Evolutionary conservation across 2,113 vertebrate genomes (phyloP).

Genomic region (Hemichromis elongatus): DNA sequence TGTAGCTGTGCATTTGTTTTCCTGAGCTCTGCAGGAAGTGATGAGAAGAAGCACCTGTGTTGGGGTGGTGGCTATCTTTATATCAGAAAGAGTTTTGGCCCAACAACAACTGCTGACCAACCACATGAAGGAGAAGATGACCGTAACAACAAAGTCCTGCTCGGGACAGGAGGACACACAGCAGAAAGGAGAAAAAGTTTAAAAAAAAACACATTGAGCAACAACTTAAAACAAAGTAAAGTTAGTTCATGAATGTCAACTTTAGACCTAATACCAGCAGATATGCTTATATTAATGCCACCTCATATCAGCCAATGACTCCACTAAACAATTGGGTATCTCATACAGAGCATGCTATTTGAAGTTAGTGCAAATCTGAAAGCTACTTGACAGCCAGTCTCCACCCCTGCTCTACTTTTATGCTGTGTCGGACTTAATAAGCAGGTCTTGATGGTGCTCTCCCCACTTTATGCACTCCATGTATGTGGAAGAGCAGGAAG

Average conservation of each 20-base stretch:
- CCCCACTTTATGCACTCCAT: neutral
- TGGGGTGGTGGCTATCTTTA: conserved; percentile 87
- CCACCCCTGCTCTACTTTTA: neutral
- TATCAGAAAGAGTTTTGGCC: conserved; percentile 91
- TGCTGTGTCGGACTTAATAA: neutral
- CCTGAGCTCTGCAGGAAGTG: conserved; percentile 87
- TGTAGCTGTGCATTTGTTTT: conserved; percentile 84
- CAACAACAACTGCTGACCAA: conserved; percentile 90
- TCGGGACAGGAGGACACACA: neutral
- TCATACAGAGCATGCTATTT: neutral
- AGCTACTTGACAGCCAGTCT: neutral
- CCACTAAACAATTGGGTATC: neutral
- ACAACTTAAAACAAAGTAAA: neutral
- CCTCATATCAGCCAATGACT: neutral
- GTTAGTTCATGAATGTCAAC: neutral
- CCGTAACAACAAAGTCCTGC: conserved; percentile 93
- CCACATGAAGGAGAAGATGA: conserved; percentile 93
- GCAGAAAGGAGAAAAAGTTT: neutral
- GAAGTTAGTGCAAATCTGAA: neutral
- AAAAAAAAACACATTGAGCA: neutral
- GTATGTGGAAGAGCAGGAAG: neutral
- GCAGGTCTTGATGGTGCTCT: neutral
- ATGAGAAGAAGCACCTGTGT: conserved; percentile 86
- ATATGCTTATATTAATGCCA: neutral
- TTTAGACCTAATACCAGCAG: neutral